Evolutionary conservation across 2,113 vertebrate species (phyloP).

Genomic region (Erythrocercus mccallii): DNA sequence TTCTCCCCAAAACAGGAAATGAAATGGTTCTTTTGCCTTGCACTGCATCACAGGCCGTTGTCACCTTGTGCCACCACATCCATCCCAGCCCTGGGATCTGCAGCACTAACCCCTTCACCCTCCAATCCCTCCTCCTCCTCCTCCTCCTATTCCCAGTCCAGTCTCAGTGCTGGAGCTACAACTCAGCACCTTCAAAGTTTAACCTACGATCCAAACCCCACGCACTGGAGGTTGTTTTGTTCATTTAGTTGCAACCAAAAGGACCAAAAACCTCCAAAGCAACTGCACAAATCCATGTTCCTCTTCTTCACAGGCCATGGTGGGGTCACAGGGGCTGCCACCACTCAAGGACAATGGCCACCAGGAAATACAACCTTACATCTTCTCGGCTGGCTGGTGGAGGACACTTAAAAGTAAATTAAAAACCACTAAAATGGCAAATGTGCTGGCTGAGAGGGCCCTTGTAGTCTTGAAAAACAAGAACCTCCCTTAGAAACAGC

Average conservation of each 20-base stretch:
- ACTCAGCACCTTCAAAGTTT: background rate
- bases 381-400: background rate
- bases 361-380: background rate
- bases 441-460: background rate
- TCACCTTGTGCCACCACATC: background rate
- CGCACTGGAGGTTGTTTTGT: background rate
- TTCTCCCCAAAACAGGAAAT: background rate
- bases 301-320: background rate
- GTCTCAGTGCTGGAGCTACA: background rate
- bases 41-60: accelerated
- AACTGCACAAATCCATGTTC: background rate
- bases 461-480: conserved; percentile 14
- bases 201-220: background rate
- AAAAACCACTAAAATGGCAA: background rate
- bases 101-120: background rate
- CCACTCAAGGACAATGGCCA: background rate
- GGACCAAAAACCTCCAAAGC: background rate
- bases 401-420: background rate
- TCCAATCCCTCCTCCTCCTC: background rate
- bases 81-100: background rate
- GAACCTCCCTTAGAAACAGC: conserved; percentile 4
- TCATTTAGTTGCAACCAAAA: background rate
- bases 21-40: background rate
- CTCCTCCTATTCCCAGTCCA: background rate
- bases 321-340: background rate